phyloP scores from a whole-genome alignment of 1,140 invertebrate species.

The Asobara japonica region DNA sequence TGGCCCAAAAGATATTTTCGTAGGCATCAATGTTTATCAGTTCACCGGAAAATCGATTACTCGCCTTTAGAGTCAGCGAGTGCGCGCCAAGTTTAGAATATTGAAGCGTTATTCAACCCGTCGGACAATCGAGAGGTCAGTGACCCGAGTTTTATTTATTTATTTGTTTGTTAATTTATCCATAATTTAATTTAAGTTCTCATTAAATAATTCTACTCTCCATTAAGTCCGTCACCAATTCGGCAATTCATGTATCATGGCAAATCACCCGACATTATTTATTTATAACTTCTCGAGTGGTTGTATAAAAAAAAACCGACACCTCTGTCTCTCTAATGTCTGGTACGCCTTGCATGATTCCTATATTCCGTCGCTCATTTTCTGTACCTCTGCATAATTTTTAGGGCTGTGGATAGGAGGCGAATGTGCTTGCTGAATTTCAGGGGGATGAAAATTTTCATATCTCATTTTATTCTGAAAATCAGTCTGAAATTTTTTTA shows the following conservation, averaged over 20 bases:
- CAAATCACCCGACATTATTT: background rate
- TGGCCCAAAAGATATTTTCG: background rate
- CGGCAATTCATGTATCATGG: background rate
- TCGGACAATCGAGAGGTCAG: background rate
- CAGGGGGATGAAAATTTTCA: no score
- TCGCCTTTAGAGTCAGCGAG: background rate
- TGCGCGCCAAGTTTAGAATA: background rate
- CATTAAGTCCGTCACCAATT: background rate
- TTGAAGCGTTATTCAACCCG: background rate
- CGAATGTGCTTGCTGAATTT: background rate
- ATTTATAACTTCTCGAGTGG: background rate
- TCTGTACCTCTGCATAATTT: no score
- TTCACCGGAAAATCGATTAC: background rate
- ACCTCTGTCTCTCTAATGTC: slow-evolving; percentile 59
- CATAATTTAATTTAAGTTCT: slow-evolving; percentile 3
- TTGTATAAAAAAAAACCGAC: slow-evolving; percentile 38
- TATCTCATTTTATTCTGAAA: no score
- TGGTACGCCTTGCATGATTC: slow-evolving; percentile 45
- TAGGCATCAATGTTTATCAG: background rate
- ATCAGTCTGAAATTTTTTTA: background rate
- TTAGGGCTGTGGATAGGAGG: no score
- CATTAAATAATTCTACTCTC: background rate
- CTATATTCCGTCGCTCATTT: slow-evolving; percentile 10
- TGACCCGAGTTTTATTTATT: background rate
- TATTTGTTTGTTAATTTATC: background rate